A percentile compares a stretch with the other conserved stretches of the same genome.
phyloP scores from a whole-genome alignment of 2,113 vertebrate species.

The Syngnathus floridae region DNA sequence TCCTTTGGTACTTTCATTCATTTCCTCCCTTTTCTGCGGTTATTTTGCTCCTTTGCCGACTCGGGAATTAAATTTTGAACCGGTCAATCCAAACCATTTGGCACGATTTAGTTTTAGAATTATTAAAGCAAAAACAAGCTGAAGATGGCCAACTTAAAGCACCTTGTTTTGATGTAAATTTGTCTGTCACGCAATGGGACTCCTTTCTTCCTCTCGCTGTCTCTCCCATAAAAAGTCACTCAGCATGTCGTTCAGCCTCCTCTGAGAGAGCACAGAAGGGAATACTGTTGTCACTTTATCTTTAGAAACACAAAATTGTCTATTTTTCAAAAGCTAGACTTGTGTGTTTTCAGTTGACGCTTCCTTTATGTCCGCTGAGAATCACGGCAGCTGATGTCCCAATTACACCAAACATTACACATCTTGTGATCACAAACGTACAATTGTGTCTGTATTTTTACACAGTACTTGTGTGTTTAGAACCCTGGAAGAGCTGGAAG shows the following conservation, averaged over 20 bases:
- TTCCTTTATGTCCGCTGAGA: background rate
- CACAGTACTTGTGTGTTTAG: background rate
- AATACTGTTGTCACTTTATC: slow-evolving; percentile 41
- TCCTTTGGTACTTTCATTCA: slow-evolving; percentile 18
- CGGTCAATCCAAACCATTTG: background rate
- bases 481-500: too few species aligned
- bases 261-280: slow-evolving; percentile 53
- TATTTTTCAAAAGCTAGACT: background rate
- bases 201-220: slow-evolving; percentile 47
- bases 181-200: slow-evolving; percentile 44
- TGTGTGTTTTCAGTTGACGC: background rate
- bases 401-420: background rate
- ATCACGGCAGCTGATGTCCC: background rate
- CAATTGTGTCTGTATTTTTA: background rate
- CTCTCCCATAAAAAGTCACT: slow-evolving; percentile 41
- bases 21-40: background rate
- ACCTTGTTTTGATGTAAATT: slow-evolving; percentile 40
- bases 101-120: background rate
- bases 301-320: background rate
- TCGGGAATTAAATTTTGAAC: background rate
- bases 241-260: slow-evolving; percentile 38
- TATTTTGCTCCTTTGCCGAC: background rate
- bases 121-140: background rate
- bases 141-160: background rate
- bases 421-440: background rate